Evolutionary conservation across 2,797 vertebrate species (phyloP), one percentile per base, ranked within the genome.

Genomic region (Muscicapa striata): DNA sequence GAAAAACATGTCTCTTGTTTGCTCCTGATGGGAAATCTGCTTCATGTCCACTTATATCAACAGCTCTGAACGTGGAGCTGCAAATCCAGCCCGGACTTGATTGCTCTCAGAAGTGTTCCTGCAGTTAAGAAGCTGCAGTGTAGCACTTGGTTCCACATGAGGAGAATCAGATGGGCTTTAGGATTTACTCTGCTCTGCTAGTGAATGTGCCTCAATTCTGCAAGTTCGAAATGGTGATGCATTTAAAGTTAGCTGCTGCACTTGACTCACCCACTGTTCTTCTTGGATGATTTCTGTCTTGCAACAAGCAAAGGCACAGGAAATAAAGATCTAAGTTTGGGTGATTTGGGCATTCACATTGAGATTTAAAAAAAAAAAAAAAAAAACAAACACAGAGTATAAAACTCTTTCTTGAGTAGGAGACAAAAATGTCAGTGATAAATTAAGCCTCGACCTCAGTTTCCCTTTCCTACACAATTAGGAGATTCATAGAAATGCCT

Each of bases 131-230:
- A 77, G 76, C 58, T 92, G 79, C 49, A 73, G n/a, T 16, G 32
- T 78, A 86, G 76, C 51, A 68, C 62, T 92, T 22, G 7, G 76
- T 94, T 96, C 87, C 79, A 91, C 76, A 90, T 74, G 76, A 90
- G 41, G 34, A 80, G 62, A 86, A 75, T 85, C 61, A 83, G 68
- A 83, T 87, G 54, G 69, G 38, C 64, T 72, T 77, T 64, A 80
- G 82, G 72, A 87, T 92, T 89, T 91, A 70, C 52, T 93, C 54
- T 77, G 43, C 64, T 70, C 17, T 79, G 72, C 23, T 69, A 17
- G 54, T 61, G 26, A 77, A 64, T 30, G 29, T 18, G 3, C 36
- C 49, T 85, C 49, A 73, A 32, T 83, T 68, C 64, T 84, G 34
- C 36, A 62, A 36, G 66, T 86, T 89, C 57, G 64, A 84, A 91